Conservation (phyloP, 2,797 vertebrate genomes). For the Apogon hyalosoma region DNA sequence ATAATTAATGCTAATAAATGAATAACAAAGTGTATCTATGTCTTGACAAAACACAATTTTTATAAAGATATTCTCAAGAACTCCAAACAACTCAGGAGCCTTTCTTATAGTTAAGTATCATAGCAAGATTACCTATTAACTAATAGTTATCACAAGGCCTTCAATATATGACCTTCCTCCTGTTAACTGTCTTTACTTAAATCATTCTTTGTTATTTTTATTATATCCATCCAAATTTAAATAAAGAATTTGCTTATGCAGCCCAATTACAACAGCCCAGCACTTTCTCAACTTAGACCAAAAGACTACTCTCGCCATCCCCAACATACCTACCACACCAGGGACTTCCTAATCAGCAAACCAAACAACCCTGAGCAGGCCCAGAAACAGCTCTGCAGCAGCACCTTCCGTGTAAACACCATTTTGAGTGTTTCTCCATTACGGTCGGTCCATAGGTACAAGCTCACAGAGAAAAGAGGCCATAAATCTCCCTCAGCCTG, state of each 20-base stretch:
- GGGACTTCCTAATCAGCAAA: conserved; percentile 78
- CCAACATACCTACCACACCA: conserved; percentile 13
- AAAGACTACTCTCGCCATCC: conserved; percentile 23
- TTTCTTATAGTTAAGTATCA: no score
- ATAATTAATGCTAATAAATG: no score
- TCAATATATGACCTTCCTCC: background rate
- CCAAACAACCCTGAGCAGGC: conserved; percentile 65
- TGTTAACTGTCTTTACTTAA: background rate
- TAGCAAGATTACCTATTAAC: no score
- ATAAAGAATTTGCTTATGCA: background rate
- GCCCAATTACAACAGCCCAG: background rate
- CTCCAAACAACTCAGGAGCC: no score
- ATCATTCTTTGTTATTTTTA: background rate
- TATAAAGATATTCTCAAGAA: no score
- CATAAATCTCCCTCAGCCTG: conserved; percentile 72
- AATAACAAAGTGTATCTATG: no score
- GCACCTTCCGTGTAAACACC: conserved; percentile 73
- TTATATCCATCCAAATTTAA: background rate
- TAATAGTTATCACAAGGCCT: no score
- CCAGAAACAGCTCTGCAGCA: conserved; percentile 51
- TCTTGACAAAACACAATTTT: no score
- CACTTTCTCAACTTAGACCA: conserved; percentile 23
- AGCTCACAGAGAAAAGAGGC: conserved; percentile 53
- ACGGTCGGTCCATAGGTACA: conserved; percentile 43
- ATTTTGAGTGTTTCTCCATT: conserved; percentile 59